Conservation (phyloP, 2,113 vertebrate species). For the Tachuris rubrigastra region DNA sequence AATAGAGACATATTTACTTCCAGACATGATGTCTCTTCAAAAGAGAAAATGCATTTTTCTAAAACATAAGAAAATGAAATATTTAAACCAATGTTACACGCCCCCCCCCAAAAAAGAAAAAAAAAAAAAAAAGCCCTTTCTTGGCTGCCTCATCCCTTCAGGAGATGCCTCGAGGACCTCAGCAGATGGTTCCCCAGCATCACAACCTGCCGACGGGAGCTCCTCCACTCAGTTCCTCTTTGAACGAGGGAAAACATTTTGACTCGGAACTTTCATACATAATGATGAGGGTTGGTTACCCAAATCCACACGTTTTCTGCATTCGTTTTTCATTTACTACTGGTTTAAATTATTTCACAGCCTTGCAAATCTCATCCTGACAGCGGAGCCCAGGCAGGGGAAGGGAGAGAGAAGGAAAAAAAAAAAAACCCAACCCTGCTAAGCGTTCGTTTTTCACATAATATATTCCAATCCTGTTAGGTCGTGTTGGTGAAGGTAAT, state of each 20-base stretch:
- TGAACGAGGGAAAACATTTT: constrained; percentile 62
- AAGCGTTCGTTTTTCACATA: constrained; percentile 73
- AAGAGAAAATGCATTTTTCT: too few species aligned
- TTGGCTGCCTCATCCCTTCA: not conserved
- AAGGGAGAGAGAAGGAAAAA: not conserved
- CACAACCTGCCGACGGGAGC: not conserved
- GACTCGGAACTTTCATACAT: constrained; percentile 64
- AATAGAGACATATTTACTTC: too few species aligned
- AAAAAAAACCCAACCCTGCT: not conserved
- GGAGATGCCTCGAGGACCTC: not conserved
- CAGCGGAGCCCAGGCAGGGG: constrained; percentile 54
- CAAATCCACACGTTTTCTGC: constrained; percentile 66
- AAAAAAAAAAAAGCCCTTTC: not conserved
- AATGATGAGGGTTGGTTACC: constrained; percentile 64
- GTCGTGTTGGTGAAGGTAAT: constrained; percentile 77
- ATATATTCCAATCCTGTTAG: constrained; percentile 84
- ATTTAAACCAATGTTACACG: too few species aligned
- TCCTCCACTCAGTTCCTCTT: constrained; percentile 26
- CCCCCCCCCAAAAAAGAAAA: too few species aligned
- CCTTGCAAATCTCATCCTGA: constrained; percentile 72
- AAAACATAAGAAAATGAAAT: too few species aligned
- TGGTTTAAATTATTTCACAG: constrained; percentile 74
- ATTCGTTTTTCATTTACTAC: constrained; percentile 71
- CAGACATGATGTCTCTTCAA: too few species aligned
- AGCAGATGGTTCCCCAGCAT: not conserved